phyloP scores from a whole-genome alignment of 2,888 invertebrate genomes.

The Steinernema scapterisci region DNA sequence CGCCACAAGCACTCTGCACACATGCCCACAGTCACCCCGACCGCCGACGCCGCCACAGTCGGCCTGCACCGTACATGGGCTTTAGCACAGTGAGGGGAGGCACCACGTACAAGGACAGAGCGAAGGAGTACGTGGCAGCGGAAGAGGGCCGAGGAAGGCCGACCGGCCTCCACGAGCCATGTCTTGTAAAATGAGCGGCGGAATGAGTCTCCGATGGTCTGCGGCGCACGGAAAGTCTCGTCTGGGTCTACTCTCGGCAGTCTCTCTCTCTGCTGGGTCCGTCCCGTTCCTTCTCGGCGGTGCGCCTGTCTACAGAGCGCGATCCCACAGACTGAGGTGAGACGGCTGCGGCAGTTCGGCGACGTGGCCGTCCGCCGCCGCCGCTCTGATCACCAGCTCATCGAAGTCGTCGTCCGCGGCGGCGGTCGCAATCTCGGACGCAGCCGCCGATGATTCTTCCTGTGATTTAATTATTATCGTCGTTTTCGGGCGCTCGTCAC shows the following conservation, averaged over 20 bases:
- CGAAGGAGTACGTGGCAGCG: neutral
- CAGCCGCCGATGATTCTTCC: neutral
- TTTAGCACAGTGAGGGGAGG: too few relatives aligned
- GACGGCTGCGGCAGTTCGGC: slow-evolving; percentile 16
- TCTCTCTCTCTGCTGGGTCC: too few relatives aligned
- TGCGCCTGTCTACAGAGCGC: slow-evolving; percentile 1
- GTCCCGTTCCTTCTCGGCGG: too few relatives aligned
- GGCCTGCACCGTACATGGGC: too few relatives aligned
- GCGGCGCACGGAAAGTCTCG: too few relatives aligned
- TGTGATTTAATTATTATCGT: slow-evolving; percentile 26
- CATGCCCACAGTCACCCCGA: too few relatives aligned
- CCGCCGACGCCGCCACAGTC: too few relatives aligned
- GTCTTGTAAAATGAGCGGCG: too few relatives aligned
- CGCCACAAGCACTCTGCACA: too few relatives aligned
- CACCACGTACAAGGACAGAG: slow-evolving; percentile 18
- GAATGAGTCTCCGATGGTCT: too few relatives aligned
- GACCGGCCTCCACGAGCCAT: neutral
- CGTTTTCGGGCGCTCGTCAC: neutral
- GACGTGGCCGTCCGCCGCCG: neutral
- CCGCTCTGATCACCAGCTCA: too few relatives aligned
- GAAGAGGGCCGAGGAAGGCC: neutral
- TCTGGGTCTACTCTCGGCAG: too few relatives aligned
- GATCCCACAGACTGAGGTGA: neutral
- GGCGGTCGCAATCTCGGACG: neutral
- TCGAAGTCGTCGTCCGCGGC: neutral